Evolutionary conservation across 2,888 invertebrate genomes (phyloP).

Genomic region (Drosophila flavopinicola): DNA sequence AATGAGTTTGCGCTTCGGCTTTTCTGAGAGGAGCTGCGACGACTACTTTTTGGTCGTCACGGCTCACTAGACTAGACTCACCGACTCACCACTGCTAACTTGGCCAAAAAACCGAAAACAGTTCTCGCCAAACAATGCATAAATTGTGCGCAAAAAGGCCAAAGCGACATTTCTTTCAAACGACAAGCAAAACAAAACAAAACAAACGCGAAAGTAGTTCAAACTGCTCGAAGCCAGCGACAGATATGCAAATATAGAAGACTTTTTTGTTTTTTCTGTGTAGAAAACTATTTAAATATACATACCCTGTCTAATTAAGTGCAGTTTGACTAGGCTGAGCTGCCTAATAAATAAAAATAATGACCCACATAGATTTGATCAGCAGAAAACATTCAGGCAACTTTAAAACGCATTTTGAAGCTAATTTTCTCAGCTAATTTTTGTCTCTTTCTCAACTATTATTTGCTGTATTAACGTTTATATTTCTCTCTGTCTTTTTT

Average conservation of each 20-base stretch:
- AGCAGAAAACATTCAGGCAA: not conserved
- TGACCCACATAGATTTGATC: constrained; percentile 45
- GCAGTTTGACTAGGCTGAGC: constrained; percentile 8
- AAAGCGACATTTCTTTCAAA: constrained; percentile 58
- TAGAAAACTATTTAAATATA: not conserved
- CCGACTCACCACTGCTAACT: constrained; percentile 22
- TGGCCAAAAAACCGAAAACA: constrained; percentile 47
- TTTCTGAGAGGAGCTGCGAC: constrained; percentile 35
- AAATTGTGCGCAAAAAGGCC: constrained; percentile 70
- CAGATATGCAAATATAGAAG: constrained; percentile 39
- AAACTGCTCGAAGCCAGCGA: constrained; percentile 56
- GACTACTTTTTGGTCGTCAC: constrained; percentile 47
- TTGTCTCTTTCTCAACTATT: constrained; percentile 2
- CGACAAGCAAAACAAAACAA: too few relatives aligned
- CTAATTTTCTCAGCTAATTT: constrained; percentile 4
- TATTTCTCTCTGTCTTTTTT: constrained; percentile 47
- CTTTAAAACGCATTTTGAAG: not conserved
- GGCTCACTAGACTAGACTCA: constrained; percentile 47
- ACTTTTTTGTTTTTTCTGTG: constrained; percentile 1
- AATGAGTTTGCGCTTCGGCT: constrained; percentile 60
- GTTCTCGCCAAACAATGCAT: constrained; percentile 68
- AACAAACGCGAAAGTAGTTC: constrained; percentile 68
- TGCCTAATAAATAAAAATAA: constrained; percentile 29
- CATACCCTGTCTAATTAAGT: constrained; percentile 30
- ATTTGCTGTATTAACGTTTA: too few relatives aligned